Base-by-base conservation (phyloP, 2,797 vertebrate genomes). In the Pangasius sanitwongsei region DNA sequence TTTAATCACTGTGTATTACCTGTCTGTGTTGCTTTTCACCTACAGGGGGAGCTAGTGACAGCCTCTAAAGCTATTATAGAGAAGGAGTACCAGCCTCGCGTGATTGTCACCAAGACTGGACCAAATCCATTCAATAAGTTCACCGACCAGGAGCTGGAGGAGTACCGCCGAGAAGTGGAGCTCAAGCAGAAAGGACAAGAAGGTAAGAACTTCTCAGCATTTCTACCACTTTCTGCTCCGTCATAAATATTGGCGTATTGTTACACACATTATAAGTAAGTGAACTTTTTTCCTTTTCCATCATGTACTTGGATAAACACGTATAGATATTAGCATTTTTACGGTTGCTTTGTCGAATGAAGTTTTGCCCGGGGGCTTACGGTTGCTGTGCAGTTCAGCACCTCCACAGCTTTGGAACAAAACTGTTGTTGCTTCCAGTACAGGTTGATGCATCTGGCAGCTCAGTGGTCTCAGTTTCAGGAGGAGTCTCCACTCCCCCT, bases 51-150 rank as follows among this genome's bases (percentile, higher is more conserved):
- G 90, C 95, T 99, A 85, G 97, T 99, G 95, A 99, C 98, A 0
- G 99, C 99, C 0, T 99, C 99, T 53, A 99, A 99, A 95, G 98
- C 99, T 92, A 99, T 99, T 91, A 99, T 99, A 16, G 99, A 99
- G 93, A 99, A 99, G 89, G 99, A 99, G 88, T 99, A 99, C 92
- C 99, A 99, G 92, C 98, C 98, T 11, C 95, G 95, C n/a, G 98
- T 99, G 37, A 96, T 99, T 0, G 95, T 99, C 93, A 98, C 97
- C 95, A 99, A 98, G 91, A 95, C 98, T 0, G 99, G 98, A 89
- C 99, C 99, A 85, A 99, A 99, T 93, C 99, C 99, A 44, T 99
- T 99, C 97, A 99, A 96, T 93, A 97, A 98, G 75, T 96, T 98
- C 91, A 98, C 98, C 0, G 98, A 99, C 92, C 97, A 95, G 88